Evolutionary conservation across 1,140 invertebrate genomes (phyloP).

Genomic region (Pinna nobilis): DNA sequence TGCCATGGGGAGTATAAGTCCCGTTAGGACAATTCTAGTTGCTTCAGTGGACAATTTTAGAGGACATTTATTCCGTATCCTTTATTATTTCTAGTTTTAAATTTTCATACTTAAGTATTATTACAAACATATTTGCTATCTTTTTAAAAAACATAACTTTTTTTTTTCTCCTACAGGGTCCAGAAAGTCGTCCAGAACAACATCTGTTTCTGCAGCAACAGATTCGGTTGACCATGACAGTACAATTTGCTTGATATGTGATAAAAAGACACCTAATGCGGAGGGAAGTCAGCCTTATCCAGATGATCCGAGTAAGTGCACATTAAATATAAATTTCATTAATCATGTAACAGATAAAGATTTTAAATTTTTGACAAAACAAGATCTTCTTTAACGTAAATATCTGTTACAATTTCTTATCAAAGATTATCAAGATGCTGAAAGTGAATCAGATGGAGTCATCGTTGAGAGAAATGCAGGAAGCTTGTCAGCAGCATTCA

Average conservation of each 20-base stretch:
- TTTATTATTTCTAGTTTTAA: too few relatives aligned
- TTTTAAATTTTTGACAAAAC: too few relatives aligned
- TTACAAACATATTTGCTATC: too few relatives aligned
- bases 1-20: too few relatives aligned
- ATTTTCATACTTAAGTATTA: too few relatives aligned
- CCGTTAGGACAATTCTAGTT: too few relatives aligned
- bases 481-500: slow-evolving; percentile 21
- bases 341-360: too few relatives aligned
- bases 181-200: slow-evolving; percentile 16
- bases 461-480: slow-evolving; percentile 20
- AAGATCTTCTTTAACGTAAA: too few relatives aligned
- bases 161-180: slow-evolving; percentile 10
- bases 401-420: too few relatives aligned
- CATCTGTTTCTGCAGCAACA: slow-evolving; percentile 8
- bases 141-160: background rate
- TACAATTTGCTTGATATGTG: slow-evolving; percentile 5
- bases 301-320: slow-evolving; percentile 2
- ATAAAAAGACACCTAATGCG: background rate
- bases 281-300: background rate
- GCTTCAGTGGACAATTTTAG: too few relatives aligned
- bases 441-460: slow-evolving; percentile 10
- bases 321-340: background rate
- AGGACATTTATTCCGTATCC: too few relatives aligned
- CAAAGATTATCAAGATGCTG: slow-evolving; percentile 21
- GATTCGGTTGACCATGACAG: slow-evolving; percentile 6